Evolutionary conservation across 2,113 vertebrate species (phyloP), one percentile per base, ranked within the genome.

Genomic region (Oceanites oceanicus): DNA sequence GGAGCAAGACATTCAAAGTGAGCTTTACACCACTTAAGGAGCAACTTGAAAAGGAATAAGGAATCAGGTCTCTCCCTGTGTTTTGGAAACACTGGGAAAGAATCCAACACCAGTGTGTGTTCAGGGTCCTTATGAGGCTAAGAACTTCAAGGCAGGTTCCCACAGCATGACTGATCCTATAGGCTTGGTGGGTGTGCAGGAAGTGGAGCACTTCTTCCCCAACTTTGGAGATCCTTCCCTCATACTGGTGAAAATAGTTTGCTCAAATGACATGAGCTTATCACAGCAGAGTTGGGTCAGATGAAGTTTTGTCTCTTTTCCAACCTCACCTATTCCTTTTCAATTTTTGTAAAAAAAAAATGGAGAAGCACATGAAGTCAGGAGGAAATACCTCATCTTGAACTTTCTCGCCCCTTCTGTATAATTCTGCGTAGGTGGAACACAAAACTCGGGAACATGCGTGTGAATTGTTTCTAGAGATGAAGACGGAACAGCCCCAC

Each of bases 81-180:
- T 85, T 91, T 86, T 94, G 77, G 87, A 94, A 96, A 95, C 84
- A 89, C 11, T 8, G 45, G n/a, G 78, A 76, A 85, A 65, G 47
- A 82, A 76, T 86, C 36, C 2, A n/a, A 78, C 56, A 81, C 45
- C 15, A 25, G 12, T 15, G n/a, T 56, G 36, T 72, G 61, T 61
- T 92, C 79, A 84, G 49, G 47, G 86, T 72, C 29, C 34, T 78
- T 68, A 45, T 27, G 63, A 87, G 67, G 38, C 70, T 70, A 50
- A 83, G 62, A 74, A 50, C 44, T 77, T 88, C 38, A 73, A 84
- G 73, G 63, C 56, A 59, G 78, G 47, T 62, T 92, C 50, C 76
- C 42, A 42, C 38, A 73, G 14, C 47, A 7, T 21, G 59, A 32
- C 63, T 56, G 86, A 85, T 87, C 27, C 32, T 65, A 53, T 52